Conservation (phyloP, 2,113 vertebrate genomes). For the Pongo pygmaeus region DNA sequence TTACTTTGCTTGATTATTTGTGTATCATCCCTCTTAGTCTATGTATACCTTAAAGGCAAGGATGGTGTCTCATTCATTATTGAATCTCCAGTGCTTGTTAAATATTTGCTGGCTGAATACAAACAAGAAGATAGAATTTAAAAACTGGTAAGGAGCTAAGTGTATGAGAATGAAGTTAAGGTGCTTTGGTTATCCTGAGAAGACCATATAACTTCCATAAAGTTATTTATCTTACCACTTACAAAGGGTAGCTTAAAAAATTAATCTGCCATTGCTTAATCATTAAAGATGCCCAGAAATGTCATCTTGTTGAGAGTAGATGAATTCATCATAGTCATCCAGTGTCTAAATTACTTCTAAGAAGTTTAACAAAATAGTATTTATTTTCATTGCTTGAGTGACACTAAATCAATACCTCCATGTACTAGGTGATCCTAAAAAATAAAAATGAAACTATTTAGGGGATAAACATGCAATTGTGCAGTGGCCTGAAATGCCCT, state of each 20-base stretch:
- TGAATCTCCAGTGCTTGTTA: background rate
- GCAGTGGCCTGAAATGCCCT: background rate
- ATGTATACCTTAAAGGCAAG: background rate
- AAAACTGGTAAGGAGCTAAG: background rate
- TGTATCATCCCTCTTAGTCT: background rate
- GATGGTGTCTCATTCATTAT: background rate
- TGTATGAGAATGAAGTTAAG: background rate
- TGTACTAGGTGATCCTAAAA: background rate
- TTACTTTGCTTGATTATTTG: background rate
- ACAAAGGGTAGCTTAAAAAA: background rate
- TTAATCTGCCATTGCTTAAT: background rate
- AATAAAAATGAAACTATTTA: background rate
- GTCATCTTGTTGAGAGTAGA: background rate
- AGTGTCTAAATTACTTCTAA: background rate
- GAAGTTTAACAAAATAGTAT: background rate
- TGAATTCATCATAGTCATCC: background rate
- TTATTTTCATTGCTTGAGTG: background rate
- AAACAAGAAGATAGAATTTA: background rate
- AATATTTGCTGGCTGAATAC: background rate
- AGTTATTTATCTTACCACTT: background rate
- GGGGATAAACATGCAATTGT: background rate
- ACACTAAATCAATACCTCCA: background rate
- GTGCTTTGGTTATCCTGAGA: background rate
- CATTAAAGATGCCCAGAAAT: background rate
- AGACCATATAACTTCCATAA: background rate